These are phyloP conservation scores for Threskiornis aethiopicus DNA, from an alignment of 2,797 vertebrate genomes.

Conservation along the genomic window DNA sequence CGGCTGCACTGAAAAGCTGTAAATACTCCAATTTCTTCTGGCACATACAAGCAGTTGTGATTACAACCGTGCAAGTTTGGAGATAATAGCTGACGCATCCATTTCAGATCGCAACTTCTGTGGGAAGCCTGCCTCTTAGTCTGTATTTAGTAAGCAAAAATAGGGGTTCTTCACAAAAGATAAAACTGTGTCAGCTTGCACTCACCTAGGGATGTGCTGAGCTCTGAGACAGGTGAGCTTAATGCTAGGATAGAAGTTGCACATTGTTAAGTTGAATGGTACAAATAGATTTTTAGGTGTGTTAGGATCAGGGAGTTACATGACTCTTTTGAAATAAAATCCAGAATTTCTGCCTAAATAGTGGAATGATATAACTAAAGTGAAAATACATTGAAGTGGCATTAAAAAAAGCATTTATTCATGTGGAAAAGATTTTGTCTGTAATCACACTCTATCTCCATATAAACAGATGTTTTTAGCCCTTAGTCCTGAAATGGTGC, in stretches of 20 bases:
- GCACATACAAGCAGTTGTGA: neutral
- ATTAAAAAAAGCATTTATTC: neutral
- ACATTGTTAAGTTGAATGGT: neutral
- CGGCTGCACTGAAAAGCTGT: neutral
- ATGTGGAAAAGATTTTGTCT: neutral
- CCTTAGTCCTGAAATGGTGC: neutral
- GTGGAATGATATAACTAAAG: neutral
- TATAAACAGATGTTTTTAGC: neutral
- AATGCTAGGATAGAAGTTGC: neutral
- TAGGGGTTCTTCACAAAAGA: neutral
- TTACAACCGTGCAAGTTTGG: neutral
- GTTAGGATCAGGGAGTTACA: neutral
- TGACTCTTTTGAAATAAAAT: neutral
- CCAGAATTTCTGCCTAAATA: neutral
- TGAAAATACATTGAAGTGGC: neutral
- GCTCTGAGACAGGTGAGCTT: neutral
- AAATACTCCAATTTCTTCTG: conserved; percentile 9
- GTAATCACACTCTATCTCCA: neutral
- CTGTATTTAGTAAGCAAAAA: neutral
- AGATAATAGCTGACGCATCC: conserved; percentile 22
- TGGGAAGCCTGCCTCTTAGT: neutral
- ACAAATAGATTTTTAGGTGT: neutral
- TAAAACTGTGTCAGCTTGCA: neutral
- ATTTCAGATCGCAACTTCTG: neutral
- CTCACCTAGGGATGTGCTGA: neutral